phyloP scores from a whole-genome alignment of 2,888 invertebrate species.

The Altica lythri region DNA sequence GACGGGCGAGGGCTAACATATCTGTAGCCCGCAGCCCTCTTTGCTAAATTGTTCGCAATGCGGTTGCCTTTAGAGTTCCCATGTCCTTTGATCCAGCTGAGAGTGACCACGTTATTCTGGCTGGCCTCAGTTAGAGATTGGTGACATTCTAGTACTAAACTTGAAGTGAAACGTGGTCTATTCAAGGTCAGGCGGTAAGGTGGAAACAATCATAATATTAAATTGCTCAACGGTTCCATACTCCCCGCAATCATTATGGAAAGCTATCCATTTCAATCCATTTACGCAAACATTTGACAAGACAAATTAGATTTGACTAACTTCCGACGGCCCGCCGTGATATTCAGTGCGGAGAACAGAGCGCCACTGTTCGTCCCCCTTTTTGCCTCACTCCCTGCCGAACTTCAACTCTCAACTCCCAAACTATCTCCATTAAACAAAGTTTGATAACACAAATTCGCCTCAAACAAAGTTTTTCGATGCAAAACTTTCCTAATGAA shows the following conservation, averaged over 20 bases:
- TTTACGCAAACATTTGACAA: constrained; percentile 17
- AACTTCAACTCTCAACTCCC: constrained; percentile 22
- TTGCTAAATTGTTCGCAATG: no score
- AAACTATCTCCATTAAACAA: constrained; percentile 46
- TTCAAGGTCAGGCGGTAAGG: no score
- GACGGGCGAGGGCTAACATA: no score
- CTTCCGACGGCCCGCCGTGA: constrained; percentile 3
- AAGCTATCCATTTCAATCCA: constrained; percentile 11
- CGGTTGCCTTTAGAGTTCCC: no score
- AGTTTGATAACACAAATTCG: constrained; percentile 39
- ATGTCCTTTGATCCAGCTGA: no score
- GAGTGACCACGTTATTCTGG: no score
- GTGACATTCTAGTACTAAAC: no score
- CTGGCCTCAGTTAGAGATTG: no score
- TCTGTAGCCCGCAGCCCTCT: no score
- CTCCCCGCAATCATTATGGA: constrained; percentile 3
- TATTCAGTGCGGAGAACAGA: background rate
- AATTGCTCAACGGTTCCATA: background rate
- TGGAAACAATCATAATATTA: no score
- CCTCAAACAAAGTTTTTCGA: constrained; percentile 37
- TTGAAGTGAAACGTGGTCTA: no score
- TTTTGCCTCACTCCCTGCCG: constrained; percentile 10
- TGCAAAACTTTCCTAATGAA: constrained; percentile 39
- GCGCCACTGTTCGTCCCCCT: background rate
- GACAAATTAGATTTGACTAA: constrained; percentile 18